Conservation (phyloP, 2,797 vertebrate species). For the Sebastolobus altivelis region DNA sequence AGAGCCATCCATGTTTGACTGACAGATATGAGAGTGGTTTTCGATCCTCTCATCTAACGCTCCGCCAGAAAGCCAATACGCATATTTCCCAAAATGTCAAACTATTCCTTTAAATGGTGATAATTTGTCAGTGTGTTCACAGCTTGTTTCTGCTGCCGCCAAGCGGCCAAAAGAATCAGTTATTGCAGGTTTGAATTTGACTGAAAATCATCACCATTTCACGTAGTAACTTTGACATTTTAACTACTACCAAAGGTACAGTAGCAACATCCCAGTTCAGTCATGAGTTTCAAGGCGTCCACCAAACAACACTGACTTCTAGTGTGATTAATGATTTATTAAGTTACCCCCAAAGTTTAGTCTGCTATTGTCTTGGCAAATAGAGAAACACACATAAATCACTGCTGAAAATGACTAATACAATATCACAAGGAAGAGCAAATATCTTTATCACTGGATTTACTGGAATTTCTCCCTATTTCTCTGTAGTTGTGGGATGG, state of each 20-base stretch:
- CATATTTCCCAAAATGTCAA: neutral
- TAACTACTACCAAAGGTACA: neutral
- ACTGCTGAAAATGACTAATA: neutral
- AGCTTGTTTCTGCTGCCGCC: neutral
- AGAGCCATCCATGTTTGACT: neutral
- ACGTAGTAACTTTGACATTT: neutral
- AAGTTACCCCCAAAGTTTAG: neutral
- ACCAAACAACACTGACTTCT: neutral
- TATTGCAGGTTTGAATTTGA: neutral
- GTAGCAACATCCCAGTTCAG: neutral
- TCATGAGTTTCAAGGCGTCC: neutral
- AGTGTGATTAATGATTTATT: neutral
- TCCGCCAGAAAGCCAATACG: neutral
- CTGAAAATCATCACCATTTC: neutral
- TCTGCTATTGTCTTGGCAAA: constrained; percentile 6
- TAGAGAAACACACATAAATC: neutral
- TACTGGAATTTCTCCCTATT: neutral
- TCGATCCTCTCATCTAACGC: neutral
- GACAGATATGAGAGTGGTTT: neutral
- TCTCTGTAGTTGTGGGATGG: constrained; percentile 13
- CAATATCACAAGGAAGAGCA: neutral
- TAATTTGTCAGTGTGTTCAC: constrained; percentile 11
- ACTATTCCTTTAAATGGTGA: neutral
- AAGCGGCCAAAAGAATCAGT: neutral
- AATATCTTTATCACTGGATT: constrained; percentile 13